A percentile compares a stretch with the other conserved stretches of the same genome.
Conservation (phyloP, 2,113 vertebrate species). For the Bettongia penicillata region DNA sequence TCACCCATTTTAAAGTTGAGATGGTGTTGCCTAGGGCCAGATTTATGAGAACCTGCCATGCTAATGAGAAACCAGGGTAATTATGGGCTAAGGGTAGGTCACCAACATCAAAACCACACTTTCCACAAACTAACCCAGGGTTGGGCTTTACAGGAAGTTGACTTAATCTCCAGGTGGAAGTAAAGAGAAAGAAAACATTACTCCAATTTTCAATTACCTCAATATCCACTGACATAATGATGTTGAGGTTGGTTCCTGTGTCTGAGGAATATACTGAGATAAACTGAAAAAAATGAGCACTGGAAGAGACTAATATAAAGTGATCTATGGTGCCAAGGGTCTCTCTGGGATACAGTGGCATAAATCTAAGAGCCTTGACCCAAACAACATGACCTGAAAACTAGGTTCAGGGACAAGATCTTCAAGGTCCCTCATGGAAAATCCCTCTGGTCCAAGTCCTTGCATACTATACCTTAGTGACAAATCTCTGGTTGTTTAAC, state of each 20-base stretch:
- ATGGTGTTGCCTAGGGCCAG: not conserved
- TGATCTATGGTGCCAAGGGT: not conserved
- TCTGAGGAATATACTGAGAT: not conserved
- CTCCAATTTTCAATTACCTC: not conserved
- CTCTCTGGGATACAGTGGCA: not conserved
- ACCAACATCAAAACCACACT: not conserved
- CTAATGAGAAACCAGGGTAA: not conserved
- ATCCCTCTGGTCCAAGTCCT: not conserved
- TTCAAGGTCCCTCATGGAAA: not conserved
- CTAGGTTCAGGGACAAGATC: not conserved
- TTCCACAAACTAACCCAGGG: not conserved
- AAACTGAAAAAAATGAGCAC: not conserved
- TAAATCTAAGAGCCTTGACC: not conserved
- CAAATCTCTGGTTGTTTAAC: not conserved
- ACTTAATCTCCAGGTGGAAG: not conserved
- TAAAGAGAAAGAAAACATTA: not conserved
- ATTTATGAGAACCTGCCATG: not conserved
- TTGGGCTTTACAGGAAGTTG: not conserved
- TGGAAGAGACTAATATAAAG: not conserved
- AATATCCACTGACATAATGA: too few relatives aligned
- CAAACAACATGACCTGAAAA: not conserved
- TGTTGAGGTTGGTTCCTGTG: too few relatives aligned
- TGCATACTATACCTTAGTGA: not conserved
- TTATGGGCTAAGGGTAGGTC: not conserved
- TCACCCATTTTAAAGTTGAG: not conserved